Base-by-base conservation (phyloP, 2,113 vertebrate species). In the Phyllopteryx taeniolatus region DNA sequence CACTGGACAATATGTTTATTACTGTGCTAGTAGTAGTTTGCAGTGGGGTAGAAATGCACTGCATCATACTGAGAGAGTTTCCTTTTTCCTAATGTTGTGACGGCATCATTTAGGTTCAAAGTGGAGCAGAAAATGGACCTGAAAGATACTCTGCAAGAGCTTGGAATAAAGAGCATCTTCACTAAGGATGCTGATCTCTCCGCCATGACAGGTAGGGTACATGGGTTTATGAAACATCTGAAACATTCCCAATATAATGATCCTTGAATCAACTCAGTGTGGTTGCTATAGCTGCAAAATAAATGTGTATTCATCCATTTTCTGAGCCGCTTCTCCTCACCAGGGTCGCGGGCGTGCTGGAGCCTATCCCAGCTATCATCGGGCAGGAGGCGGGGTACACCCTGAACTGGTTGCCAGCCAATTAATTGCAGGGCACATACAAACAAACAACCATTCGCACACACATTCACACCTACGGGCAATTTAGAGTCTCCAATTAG, bases 121-220 rank as follows among this genome's bases (percentile, higher is more conserved):
- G 94, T 98, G 77, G 96, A 98, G 78, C 95, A 99, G 86, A 96
- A 92, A 86, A 91, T 96, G 68, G 96, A 99, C 89, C 91, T 99
- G 88, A 97, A 91, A 79, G 93, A 93, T 68, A 86, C 87, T 57
- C 91, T 98, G 88, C 94, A 95, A 89, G 89, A 93, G 49, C 93
- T 99, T 10, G 97, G 98, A 83, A 91, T 99, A 79, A 94, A 90
- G 59, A 94, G 95, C 85, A 90, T 98, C 80, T 99, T 99, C 89
- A 91, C 86, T 69, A 93, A 86, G 73, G 89, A 93, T 56, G 96
- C 97, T 70, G 96, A 99, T 89, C 95, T 99, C 79, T 98, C 96
- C 11, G 94, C 91, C 9, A 95, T 99, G 94, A 96, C 95, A 79
- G 94, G 95, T 95, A 93, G 94, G 85, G 81, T 15, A 57, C 64